Base-by-base conservation (phyloP, 2,888 invertebrate genomes). In the Idaea aversata region DNA sequence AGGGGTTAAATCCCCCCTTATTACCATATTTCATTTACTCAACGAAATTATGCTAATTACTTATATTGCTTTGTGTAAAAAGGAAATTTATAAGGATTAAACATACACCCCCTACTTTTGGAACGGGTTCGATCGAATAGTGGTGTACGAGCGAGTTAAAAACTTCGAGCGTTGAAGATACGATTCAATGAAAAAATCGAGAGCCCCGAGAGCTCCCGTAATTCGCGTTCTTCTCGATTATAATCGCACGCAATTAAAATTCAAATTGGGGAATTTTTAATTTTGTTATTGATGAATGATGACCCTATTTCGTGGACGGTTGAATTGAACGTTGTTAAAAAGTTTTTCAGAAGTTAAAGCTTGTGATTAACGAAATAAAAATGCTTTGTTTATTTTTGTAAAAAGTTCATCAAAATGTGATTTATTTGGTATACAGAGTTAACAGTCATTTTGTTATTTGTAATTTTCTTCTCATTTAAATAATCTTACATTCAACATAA, bases 51-150 rank as follows among this genome's bases (percentile, higher is more conserved):
- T 93, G 93, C 92, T 93, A 93, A 93, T 93, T 93, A 93, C 91
- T 93, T 93, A 93, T 93, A 93, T 93, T 93, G 93, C 93, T 93
- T 93, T 93, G 93, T 93, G 93, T 93, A 93, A 93, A 93, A 93
- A 93, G 93, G 93, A 93, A 93, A 93, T 93, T 93, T 93, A 92
- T 93, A 92, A 92, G 91, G 92, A 93, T 93, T 93, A 92, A 90
- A 91, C 87, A 89, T 88, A 88, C 87, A 87, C 90, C 86, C 85
- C 86, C 84, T 78, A 73, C 77, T 78, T 74, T 76, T 78, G 72
- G 75, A 72, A 78, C 82, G 77, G 81, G 81, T 81, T 75, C 76
- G 80, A 80, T 83, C 83, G 79, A 83, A 80, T 81, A 71, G 68
- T 82, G 85, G 87, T 87, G 88, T 73, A 71, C 63, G 67, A 61